These are phyloP conservation scores for Microdon myrmicae DNA, from an alignment of 2,888 invertebrate genomes.

Conservation along the genomic window DNA sequence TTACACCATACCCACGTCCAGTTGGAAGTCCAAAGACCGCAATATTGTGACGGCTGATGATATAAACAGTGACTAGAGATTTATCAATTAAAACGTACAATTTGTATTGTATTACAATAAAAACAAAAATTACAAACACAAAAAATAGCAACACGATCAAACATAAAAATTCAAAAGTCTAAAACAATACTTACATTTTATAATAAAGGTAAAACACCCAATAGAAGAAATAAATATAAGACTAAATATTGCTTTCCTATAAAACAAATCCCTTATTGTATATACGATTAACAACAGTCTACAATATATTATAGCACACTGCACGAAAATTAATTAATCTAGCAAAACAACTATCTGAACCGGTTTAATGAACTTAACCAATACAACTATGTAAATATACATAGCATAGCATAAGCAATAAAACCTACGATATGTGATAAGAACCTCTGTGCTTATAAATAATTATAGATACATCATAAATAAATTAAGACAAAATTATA, in stretches of 20 bases:
- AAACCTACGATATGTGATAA: slow-evolving; percentile 49
- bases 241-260: too few species aligned
- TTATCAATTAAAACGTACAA: too few species aligned
- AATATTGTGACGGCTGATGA: slow-evolving; percentile 56
- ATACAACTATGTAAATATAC: slow-evolving; percentile 30
- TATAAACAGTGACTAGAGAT: slow-evolving; percentile 58
- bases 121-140: slow-evolving; percentile 13
- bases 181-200: too few species aligned
- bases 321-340: slow-evolving; percentile 24
- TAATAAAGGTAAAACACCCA: too few species aligned
- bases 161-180: slow-evolving; percentile 46
- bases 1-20: slow-evolving; percentile 55
- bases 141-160: slow-evolving; percentile 29
- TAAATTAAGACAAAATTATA: slow-evolving; percentile 5
- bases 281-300: too few species aligned
- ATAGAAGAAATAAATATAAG: too few species aligned
- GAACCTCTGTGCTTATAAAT: slow-evolving; percentile 38
- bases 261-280: too few species aligned
- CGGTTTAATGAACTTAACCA: not conserved
- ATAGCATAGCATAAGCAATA: slow-evolving; percentile 49
- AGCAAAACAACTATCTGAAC: slow-evolving; percentile 6
- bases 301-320: slow-evolving; percentile 33
- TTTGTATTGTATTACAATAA: slow-evolving; percentile 16
- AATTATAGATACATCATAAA: slow-evolving; percentile 15
- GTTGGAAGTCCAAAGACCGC: slow-evolving; percentile 58